Base-by-base conservation (phyloP, 2,888 invertebrate genomes). In the Rhaphigaster nebulosa region DNA sequence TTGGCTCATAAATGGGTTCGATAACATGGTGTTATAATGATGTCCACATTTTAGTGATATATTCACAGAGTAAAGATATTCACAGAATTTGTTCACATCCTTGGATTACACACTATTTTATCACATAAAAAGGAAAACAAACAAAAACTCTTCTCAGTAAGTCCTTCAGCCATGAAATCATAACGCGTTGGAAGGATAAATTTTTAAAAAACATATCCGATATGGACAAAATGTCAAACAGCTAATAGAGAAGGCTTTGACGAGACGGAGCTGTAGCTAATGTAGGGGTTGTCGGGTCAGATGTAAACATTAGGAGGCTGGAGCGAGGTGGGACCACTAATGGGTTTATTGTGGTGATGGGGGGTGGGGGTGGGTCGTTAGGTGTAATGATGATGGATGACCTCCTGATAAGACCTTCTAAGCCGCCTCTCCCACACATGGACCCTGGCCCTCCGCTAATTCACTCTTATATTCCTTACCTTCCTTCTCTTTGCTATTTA, bases 351-450 rank as follows among this genome's bases (percentile, higher is more conserved):
- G 91, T 91, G 91, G 91, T 91, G 89, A 89, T 88, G 87, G 80
- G 84, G 87, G 90, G 87, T 34, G 87, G 20, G 84, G 87, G 50
- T 34, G 34, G 90, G 91, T 92, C 92, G 92, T 92, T 92, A 92
- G 91, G 91, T 90, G 92, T 92, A 92, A 91, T 92, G 92, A 92
- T 92, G 92, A 92, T 92, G 91, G 91, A 92, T 92, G 91, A 91
- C 87, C 90, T 54, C 87, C 89, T 90, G 92, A 91, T 92, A 92
- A 91, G 92, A 90, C 88, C 91, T 90, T 87, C 88, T 52, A 38
- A 45, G 87, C 54, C 87, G 6, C 70, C 60, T 52, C 56, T 56
- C 84, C 56, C 41, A 87, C 65, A 87, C 60, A 60, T 90, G 87
- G 90, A 87, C 87, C 87, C 50, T 50, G 60, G 90, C 88, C 54